Percentiles rank a stretch among this genome's conserved stretches.
Conservation (phyloP, 2,888 invertebrate species). For the Tuta absoluta region DNA sequence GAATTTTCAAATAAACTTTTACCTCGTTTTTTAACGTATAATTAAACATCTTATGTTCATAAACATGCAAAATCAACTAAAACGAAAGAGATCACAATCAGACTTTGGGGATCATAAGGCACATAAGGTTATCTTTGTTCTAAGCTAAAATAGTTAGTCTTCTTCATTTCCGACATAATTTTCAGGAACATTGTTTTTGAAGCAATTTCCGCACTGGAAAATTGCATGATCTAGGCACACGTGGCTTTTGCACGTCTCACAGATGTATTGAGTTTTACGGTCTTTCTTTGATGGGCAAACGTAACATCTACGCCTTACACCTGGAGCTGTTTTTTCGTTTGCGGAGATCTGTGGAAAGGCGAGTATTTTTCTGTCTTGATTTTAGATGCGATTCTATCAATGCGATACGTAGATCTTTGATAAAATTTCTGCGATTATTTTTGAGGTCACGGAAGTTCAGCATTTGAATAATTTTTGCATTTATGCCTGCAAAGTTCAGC, state of each 20-base stretch:
- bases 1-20: no score
- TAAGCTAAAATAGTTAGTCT: no score
- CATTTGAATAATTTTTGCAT: not conserved
- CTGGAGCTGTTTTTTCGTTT: not conserved
- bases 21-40: no score
- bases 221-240: slow-evolving; percentile 2
- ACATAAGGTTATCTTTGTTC: no score
- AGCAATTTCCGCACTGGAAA: not conserved
- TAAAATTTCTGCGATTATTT: not conserved
- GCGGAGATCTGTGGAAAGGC: slow-evolving; percentile 1
- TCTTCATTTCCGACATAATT: not conserved
- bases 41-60: no score
- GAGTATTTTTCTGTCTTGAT: slow-evolving; percentile 1
- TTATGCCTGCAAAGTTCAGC: slow-evolving; percentile 26
- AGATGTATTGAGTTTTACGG: not conserved
- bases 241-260: not conserved
- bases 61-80: no score
- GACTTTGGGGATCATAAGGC: no score
- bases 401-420: not conserved
- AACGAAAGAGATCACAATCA: no score
- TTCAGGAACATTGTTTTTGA: not conserved
- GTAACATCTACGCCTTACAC: not conserved
- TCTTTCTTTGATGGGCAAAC: not conserved
- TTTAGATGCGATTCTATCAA: not conserved
- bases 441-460: not conserved